phyloP scores from a whole-genome alignment of 2,113 vertebrate genomes.

The Myanophis thanlyinensis region DNA sequence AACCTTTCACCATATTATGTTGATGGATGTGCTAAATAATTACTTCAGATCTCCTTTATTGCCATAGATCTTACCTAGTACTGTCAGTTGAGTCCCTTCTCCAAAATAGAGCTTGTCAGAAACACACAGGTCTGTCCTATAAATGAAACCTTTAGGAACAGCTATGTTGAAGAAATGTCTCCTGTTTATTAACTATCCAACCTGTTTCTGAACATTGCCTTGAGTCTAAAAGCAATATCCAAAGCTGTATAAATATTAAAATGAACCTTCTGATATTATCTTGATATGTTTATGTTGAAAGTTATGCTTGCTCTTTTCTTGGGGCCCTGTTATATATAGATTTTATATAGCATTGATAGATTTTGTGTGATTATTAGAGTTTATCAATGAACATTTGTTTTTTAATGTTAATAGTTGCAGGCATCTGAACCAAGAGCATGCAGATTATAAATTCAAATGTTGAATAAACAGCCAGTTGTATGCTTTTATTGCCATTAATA shows the following conservation, averaged over 20 bases:
- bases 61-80: neutral
- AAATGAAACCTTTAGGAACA: neutral
- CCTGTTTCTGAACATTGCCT: neutral
- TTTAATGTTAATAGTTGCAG: neutral
- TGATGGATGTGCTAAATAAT: neutral
- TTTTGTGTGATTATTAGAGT: neutral
- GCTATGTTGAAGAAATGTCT: neutral
- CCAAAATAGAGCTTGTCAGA: neutral
- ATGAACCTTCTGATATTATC: neutral
- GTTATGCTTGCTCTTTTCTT: neutral
- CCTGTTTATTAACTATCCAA: neutral
- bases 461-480: neutral
- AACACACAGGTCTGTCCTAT: neutral
- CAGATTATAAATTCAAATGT: neutral
- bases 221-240: neutral
- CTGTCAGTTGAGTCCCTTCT: constrained; percentile 1
- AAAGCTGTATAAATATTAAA: neutral
- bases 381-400: neutral
- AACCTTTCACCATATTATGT: neutral
- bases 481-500: neutral
- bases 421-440: neutral
- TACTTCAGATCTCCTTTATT: no score
- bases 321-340: neutral
- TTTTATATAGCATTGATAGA: neutral
- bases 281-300: neutral